Evolutionary conservation across 2,888 invertebrate genomes (phyloP).

Genomic region (Abscondita cerata): DNA sequence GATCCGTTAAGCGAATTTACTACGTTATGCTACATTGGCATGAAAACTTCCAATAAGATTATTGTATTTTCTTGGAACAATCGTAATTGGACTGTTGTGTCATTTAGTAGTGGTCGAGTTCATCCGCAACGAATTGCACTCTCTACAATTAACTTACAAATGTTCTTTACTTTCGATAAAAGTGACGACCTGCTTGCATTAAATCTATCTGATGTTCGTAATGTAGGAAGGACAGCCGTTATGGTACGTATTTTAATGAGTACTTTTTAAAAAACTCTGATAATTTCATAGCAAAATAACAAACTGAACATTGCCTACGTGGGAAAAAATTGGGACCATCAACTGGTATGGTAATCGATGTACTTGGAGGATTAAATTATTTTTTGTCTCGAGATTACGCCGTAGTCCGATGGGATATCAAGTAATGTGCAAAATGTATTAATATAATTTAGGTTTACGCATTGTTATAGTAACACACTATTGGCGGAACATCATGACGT

Average conservation of each 20-base stretch:
- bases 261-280: neutral
- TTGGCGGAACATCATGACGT: constrained; percentile 53
- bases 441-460: no score
- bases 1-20: constrained; percentile 48
- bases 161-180: constrained; percentile 53
- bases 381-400: constrained; percentile 58
- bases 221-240: neutral
- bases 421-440: no score
- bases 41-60: constrained; percentile 47
- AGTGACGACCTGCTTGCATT: constrained; percentile 51
- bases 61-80: constrained; percentile 48
- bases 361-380: constrained; percentile 57
- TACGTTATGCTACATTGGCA: constrained; percentile 55
- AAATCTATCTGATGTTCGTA: constrained; percentile 43
- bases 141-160: constrained; percentile 47
- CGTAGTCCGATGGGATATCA: constrained; percentile 59
- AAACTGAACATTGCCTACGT: constrained; percentile 43
- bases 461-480: constrained; percentile 49
- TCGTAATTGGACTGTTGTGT: constrained; percentile 52
- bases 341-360: constrained; percentile 56
- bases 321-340: constrained; percentile 59
- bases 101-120: constrained; percentile 40
- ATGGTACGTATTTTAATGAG: neutral
- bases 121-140: constrained; percentile 51
- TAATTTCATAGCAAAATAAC: neutral